Evolutionary conservation across 2,888 invertebrate species (phyloP).

Genomic region (Erebia aethiops): DNA sequence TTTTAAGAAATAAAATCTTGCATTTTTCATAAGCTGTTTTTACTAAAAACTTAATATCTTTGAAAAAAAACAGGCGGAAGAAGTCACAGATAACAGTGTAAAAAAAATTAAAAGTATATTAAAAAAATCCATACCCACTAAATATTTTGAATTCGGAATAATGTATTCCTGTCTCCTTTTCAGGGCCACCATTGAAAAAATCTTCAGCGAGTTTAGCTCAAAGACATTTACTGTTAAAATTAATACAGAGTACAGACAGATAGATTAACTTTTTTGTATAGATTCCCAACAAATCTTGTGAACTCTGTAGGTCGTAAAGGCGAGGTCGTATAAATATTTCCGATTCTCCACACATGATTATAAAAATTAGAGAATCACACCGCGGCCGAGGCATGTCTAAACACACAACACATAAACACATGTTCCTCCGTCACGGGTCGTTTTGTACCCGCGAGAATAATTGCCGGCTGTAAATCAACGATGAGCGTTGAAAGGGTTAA

Average conservation of each 20-base stretch:
- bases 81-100: rapidly evolving
- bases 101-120: too few relatives aligned
- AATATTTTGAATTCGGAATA: too few relatives aligned
- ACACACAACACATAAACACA: constrained; percentile 42
- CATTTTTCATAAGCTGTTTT: too few relatives aligned
- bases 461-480: constrained; percentile 72
- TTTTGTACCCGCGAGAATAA: constrained; percentile 51
- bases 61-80: too few relatives aligned
- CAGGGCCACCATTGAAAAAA: too few relatives aligned
- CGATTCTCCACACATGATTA: constrained; percentile 35
- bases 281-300: not conserved
- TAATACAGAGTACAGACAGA: too few relatives aligned
- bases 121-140: too few relatives aligned
- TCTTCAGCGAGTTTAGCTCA: too few relatives aligned
- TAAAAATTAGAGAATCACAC: constrained; percentile 31
- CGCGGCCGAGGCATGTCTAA: constrained; percentile 32
- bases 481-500: constrained; percentile 71
- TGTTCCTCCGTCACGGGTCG: constrained; percentile 39
- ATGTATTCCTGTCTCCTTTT: too few relatives aligned
- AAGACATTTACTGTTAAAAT: too few relatives aligned
- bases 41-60: too few relatives aligned
- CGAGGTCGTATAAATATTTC: constrained; percentile 19
- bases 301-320: not conserved
- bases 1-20: too few relatives aligned
- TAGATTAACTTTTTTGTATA: not conserved